Evolutionary conservation across 1,140 invertebrate species (phyloP), one percentile per base, ranked within the genome.

Genomic region (Eriosoma lanigerum): DNA sequence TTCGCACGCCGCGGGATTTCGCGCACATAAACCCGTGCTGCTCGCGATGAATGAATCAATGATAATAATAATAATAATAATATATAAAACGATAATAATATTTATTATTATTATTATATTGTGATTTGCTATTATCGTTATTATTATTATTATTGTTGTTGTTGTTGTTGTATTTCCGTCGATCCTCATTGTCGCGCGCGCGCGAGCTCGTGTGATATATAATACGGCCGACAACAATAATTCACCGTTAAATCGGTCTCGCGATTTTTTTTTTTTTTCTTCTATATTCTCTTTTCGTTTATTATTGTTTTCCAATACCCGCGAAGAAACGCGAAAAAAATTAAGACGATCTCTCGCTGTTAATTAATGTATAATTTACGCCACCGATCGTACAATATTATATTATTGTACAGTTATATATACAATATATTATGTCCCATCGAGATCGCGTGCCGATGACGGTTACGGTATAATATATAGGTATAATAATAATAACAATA

Each of bases 291-390:
- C 1, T 73, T 32, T 54, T 8, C 15, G 10, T 21, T 12, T n/a
- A 26, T 29, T 66, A 44, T 66, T n/a, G 19, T 44, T 38, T 66
- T n/a, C 62, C 32, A 9, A 3, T 32, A 21, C 29, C 32, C 32
- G 17, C 13, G 50, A 24, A 6, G n/a, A 10, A 44, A 64, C 21
- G 19, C n/a, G 32, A 62, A 62, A 17, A 62, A 26, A 58, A 58
- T 58, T 24, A 21, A 58, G 60, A 38, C 62, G 70, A 15, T 29
- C n/a, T 75, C 12, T 38, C 52, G 72, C 72, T 75, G 72, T 75
- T 75, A 75, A 75, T n/a, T n/a, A n/a, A n/a, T n/a, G 21, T 44
- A 52, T 75, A 58, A 75, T 75, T 75, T 75, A 75, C 72, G 72
- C 52, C 21, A n/a, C 66, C 19, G 66, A 15, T n/a, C 24, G 19